Base-by-base conservation (phyloP, 2,888 invertebrate genomes). In the Pedicia rivosa region DNA sequence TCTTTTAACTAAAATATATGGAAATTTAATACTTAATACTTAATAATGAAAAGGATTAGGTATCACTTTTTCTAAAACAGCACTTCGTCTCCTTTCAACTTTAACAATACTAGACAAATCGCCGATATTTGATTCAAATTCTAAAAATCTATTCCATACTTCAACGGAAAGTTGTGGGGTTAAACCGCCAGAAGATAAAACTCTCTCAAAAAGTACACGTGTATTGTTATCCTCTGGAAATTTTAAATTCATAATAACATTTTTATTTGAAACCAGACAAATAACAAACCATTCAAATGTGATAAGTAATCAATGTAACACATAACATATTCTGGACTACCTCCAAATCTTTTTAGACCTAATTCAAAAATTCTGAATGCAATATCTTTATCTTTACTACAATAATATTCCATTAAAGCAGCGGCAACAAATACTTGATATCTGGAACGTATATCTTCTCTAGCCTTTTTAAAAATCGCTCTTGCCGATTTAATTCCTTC, bases 371-470 rank as follows among this genome's bases (percentile, higher is more conserved):
- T 92, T 41, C 91, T 70, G 62, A 92, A 91, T 1, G 94, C 94
- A 38, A 95, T 88, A 56, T 88, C 90, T 59, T 91, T 88, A 61
- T 95, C 94, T 62, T 99, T 98, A 26, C 88, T 92, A 57, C 97
- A 97, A 54, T 95, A 97, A 59, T 97, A 98, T 60, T 99, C 98
- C 95, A 98, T 97, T 0, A 95, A 66, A 0, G 98, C 95, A 0
- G 97, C 94, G 0, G 94, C 83, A 1, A 95, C 92, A 60, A 86
- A 99, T 29, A 97, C 84, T 60, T 98, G 94, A 62, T 87, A 90
- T 2, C 77, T 77, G 0, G 80, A 78, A 24, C 78, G 70, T 43
- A 47, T 59, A 56, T 99, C 97, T 55, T 97, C 95, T 15, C 98
- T 66, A 0, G 95, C 95, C 46, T 84, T 70, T 57, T 95, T 95